Conservation (phyloP, 2,888 invertebrate species). For the Cryptophagus acutangulus region DNA sequence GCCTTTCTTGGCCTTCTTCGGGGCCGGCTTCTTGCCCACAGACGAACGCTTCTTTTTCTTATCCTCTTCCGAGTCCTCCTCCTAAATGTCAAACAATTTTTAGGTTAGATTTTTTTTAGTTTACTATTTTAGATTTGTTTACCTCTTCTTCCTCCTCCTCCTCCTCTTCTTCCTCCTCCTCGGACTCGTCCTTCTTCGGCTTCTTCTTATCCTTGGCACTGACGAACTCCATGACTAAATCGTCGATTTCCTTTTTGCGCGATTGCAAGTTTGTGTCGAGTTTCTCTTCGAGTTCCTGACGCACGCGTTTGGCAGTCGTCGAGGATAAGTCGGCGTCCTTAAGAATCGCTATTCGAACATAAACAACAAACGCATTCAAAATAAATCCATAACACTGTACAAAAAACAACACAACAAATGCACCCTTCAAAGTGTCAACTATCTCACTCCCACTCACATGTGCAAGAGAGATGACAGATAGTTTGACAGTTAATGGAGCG, state of each 20-base stretch:
- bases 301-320: conserved; percentile 84
- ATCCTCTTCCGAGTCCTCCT: conserved; percentile 49
- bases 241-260: conserved; percentile 83
- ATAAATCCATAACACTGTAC: no score
- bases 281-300: conserved; percentile 77
- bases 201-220: conserved; percentile 47
- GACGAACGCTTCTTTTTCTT: conserved; percentile 57
- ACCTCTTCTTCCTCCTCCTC: conserved; percentile 50
- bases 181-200: conserved; percentile 48
- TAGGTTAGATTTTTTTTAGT: neutral
- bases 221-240: conserved; percentile 76
- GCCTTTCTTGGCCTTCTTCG: conserved; percentile 51
- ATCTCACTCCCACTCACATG: no score
- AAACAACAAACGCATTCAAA: no score
- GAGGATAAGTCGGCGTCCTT: conserved; percentile 80
- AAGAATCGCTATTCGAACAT: conserved; percentile 68
- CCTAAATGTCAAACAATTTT: conserved; percentile 21
- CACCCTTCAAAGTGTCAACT: no score
- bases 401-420: no score
- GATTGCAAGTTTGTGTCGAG: conserved; percentile 68
- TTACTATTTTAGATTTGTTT: neutral
- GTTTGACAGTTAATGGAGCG: neutral
- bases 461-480: conserved; percentile 14
- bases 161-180: conserved; percentile 51
- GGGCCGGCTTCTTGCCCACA: conserved; percentile 48